phyloP scores from a whole-genome alignment of 2,113 vertebrate genomes.

The Corvus cornix region DNA sequence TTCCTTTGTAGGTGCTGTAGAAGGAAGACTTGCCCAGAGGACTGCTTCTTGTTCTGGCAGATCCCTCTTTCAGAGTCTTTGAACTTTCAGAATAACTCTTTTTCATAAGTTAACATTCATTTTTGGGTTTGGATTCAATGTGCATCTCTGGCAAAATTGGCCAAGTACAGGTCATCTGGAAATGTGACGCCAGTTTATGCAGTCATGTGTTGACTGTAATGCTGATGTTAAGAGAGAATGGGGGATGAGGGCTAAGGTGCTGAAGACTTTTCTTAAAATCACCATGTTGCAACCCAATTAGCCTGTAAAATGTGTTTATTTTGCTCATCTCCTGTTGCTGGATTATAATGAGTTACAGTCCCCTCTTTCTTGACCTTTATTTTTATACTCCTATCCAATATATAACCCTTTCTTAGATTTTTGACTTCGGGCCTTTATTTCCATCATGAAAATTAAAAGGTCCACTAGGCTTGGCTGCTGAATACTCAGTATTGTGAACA shows the following conservation, averaged over 20 bases:
- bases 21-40: not conserved
- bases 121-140: not conserved
- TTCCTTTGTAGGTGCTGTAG: not conserved
- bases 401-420: not conserved
- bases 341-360: not conserved
- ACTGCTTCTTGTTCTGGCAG: not conserved
- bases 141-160: not conserved
- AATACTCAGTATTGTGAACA: not conserved
- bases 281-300: accelerated
- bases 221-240: not conserved
- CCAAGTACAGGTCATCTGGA: not conserved
- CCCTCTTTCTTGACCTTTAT: not conserved
- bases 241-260: not conserved
- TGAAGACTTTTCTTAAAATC: not conserved
- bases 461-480: not conserved
- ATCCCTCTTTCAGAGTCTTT: not conserved
- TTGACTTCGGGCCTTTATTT: not conserved
- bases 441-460: not conserved
- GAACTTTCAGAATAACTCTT: not conserved
- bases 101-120: not conserved
- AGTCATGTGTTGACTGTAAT: not conserved
- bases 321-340: not conserved
- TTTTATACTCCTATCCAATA: not conserved
- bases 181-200: not conserved
- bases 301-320: not conserved